Evolutionary conservation across 1,140 invertebrate species (phyloP).

Genomic region (Homalodisca vitripennis): DNA sequence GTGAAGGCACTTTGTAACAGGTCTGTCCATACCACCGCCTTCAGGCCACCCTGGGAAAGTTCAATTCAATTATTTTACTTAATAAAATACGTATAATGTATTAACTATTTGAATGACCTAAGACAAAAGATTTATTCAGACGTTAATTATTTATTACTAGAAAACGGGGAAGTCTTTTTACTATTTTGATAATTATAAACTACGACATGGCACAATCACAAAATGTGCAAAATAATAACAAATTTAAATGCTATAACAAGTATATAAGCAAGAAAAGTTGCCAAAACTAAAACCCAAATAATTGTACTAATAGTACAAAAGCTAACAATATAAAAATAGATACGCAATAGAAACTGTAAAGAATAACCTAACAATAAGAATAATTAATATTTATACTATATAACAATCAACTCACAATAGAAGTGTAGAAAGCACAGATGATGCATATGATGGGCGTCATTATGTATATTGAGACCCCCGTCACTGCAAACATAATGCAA

Average conservation of each 20-base stretch:
- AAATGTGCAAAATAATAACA: background rate
- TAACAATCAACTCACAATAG: background rate
- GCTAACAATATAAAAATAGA: background rate
- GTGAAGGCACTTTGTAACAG: constrained; percentile 79
- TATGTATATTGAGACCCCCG: background rate
- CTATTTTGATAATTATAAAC: background rate
- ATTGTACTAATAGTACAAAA: background rate
- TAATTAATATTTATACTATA: too few relatives aligned
- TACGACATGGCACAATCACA: background rate
- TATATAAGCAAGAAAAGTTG: background rate
- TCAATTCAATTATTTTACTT: background rate
- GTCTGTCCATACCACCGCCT: constrained; percentile 84
- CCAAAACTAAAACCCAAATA: background rate
- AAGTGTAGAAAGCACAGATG: background rate
- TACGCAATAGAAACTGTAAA: too few relatives aligned
- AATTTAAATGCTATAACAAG: background rate
- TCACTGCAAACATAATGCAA: too few relatives aligned
- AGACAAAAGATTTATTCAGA: background rate
- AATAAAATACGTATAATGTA: background rate
- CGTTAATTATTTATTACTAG: background rate
- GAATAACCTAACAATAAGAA: too few relatives aligned
- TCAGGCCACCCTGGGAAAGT: constrained; percentile 59
- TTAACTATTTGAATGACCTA: background rate
- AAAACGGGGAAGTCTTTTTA: too few relatives aligned
- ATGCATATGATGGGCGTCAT: background rate